Base-by-base conservation (phyloP, 64 coral and sea anemone genomes). In the Actinia equina region DNA sequence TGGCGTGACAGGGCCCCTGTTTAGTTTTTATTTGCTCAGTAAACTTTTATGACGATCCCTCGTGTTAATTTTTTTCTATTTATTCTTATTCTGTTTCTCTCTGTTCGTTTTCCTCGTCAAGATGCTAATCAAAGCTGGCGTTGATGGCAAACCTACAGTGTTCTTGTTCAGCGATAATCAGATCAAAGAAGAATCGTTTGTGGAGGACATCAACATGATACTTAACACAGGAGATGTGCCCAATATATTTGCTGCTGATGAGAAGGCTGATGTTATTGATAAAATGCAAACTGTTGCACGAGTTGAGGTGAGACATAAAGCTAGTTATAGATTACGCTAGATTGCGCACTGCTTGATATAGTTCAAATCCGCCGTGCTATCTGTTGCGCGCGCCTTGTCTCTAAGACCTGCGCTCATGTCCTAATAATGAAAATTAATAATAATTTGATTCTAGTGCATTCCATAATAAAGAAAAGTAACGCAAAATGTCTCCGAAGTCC, bases 101-200 rank as follows among this genome's bases (percentile, higher is more conserved):
- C 19, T 37, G 16, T 88, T 85, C 13, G 7, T 57, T 57, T 57
- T 57, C 11, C 11, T 57, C 15, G 3, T 83, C 1, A 42, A 98
- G 95, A 98, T 98, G 92, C 59, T 98, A 44, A 94, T 98, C 42
- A 98, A 98, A 57, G 95, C 95, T 12, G 95, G 95, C 30, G 95
- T 94, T 65, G 95, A 98, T 88, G 95, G 95, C 12, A 98, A 94
- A 77, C 89, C 93, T 16, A 92, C 90, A 46, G 96, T 98, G 17
- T 98, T 98, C 70, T 88, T 98, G 92, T 98, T 98, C 83, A 98
- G 95, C 53, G 95, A 98, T 41, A 98, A 98, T 87, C 95, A 98
- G 59, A 98, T 98, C 44, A 98, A 98, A 46, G 95, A 98, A 76
- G 95, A 98, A 42, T 98, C 95, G 2, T 98, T 98, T 84, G 95